Evolutionary conservation across 1,140 invertebrate species (phyloP).

Genomic region (Gryon sp.): DNA sequence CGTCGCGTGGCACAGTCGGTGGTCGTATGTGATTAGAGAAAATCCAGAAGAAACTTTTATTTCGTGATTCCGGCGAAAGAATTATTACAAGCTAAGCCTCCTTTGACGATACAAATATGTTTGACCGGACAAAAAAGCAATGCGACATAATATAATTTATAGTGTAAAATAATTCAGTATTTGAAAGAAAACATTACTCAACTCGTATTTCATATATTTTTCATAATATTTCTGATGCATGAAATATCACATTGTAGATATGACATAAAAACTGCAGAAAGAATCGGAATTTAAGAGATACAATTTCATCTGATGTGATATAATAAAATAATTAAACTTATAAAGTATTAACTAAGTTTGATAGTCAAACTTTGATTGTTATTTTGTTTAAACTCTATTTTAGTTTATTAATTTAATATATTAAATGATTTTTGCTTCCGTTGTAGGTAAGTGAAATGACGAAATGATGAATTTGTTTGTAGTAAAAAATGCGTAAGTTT

Average conservation of each 20-base stretch:
- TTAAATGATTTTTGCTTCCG: too few species aligned
- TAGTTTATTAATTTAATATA: too few species aligned
- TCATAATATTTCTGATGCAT: slow-evolving; percentile 53
- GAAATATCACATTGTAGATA: slow-evolving; percentile 43
- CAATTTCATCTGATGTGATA: too few species aligned
- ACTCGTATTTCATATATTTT: slow-evolving; percentile 51
- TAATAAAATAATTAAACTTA: too few species aligned
- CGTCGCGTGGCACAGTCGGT: slow-evolving; percentile 42
- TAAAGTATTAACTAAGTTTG: too few species aligned
- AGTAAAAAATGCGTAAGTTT: too few species aligned
- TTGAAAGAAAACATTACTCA: slow-evolving; percentile 39
- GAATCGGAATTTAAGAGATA: too few species aligned
- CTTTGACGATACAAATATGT: slow-evolving; percentile 30
- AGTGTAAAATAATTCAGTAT: slow-evolving; percentile 31
- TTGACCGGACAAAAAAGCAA: slow-evolving; percentile 9
- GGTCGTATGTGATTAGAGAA: slow-evolving; percentile 50
- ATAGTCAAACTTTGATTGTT: too few species aligned
- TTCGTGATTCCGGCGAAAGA: background rate
- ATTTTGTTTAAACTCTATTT: too few species aligned
- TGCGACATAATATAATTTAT: slow-evolving; percentile 34
- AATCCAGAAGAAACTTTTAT: slow-evolving; percentile 46
- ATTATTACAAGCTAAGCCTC: slow-evolving; percentile 29
- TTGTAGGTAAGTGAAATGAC: too few species aligned
- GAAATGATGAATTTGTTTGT: too few species aligned
- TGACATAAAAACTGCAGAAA: too few species aligned